A percentile compares a stretch with the other conserved stretches of the same genome.
Conservation (phyloP, 2,113 vertebrate genomes). For the Toxostoma redivivum region DNA sequence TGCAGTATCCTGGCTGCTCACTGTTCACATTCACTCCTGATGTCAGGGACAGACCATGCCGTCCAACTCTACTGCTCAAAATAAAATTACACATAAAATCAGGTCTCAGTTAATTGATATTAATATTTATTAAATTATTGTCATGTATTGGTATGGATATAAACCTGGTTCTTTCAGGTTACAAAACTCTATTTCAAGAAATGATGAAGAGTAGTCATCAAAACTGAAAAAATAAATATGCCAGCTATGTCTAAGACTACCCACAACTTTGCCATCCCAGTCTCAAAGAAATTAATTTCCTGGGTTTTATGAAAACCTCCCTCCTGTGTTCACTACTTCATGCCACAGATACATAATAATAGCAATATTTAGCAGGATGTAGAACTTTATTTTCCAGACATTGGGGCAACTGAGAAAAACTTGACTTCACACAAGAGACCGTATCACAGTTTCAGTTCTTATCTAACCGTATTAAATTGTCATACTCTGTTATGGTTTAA, state of each 20-base stretch:
- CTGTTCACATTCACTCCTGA: background rate
- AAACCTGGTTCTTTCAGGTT: background rate
- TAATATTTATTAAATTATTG: background rate
- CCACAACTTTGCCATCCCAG: background rate
- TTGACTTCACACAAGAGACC: background rate
- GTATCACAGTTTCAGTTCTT: background rate
- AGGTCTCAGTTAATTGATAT: background rate
- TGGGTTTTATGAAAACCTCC: background rate
- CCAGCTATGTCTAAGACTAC: background rate
- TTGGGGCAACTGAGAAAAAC: background rate
- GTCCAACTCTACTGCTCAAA: background rate
- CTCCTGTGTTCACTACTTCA: background rate
- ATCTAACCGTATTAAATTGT: background rate
- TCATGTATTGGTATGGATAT: background rate
- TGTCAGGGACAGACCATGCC: rapidly evolving
- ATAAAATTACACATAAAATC: background rate
- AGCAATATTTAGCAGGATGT: background rate
- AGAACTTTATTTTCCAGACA: background rate
- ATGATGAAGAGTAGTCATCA: background rate
- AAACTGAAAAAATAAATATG: background rate
- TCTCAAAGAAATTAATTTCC: background rate
- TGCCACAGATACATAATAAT: background rate
- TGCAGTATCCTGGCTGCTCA: background rate
- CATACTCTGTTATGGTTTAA: background rate
- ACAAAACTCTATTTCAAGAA: background rate